Evolutionary conservation across 2,113 vertebrate species (phyloP), one percentile per base, ranked within the genome.

Genomic region (Henicopernis longicauda): DNA sequence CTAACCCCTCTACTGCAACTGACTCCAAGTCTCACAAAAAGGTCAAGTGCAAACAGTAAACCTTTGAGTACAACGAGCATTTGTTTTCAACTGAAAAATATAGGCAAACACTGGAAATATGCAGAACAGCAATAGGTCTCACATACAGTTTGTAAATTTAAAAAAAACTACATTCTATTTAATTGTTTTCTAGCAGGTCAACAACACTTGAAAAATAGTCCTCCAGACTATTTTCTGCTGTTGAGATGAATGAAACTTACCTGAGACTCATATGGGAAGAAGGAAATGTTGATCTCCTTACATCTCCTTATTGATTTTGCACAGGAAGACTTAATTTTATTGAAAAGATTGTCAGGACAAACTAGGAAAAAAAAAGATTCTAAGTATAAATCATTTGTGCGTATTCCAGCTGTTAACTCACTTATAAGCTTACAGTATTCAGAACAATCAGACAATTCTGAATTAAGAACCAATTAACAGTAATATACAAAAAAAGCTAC

Each of bases 251-350:
- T 18, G 23, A 72, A 93, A 96, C 93, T 98, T 98, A 99, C 99
- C 97, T 99, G 99, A 88, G 99, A 98, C 91, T 99, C 99, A 65
- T 98, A 98, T 13, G 99, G 99, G 93, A 99, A 98, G 97, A 99
- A 99, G 38, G 98, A 98, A 80, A 99, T 98, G 97, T 99, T 99
- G 89, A 99, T 98, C 98, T 99, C 99, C 94, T 99, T 99, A 96
- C 99, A 99, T 93, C 98, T 98, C 87, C 98, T 98, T 92, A 99
- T 98, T 90, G 99, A 98, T 96, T 99, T 99, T 86, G 98, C 98
- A 97, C 99, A 99, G 59, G 98, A 97, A 79, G 97, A 77, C 93
- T 99, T 99, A 96, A 99, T 99, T 90, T 99, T 99, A 98, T 98
- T 98, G 89, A 99, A 99, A 38, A 99, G 98, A 44, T 96, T 98